Evolutionary conservation across 2,888 invertebrate genomes (phyloP), one percentile per base, ranked within the genome.

Genomic region (Andrena chrysosceles): DNA sequence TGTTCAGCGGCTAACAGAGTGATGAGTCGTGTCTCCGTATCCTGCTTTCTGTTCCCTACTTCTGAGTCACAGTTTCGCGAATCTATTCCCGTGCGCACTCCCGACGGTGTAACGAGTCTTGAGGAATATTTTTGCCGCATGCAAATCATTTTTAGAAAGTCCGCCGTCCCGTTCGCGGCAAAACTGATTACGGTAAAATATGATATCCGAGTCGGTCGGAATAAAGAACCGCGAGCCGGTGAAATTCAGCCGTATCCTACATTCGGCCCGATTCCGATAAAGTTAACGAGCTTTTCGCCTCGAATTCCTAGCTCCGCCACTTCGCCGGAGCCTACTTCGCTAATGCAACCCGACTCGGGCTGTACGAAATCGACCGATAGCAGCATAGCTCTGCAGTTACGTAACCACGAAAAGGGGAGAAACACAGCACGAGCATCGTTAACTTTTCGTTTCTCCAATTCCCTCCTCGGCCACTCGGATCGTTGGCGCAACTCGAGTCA

Each of bases 101-200:
- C 8, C 26, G 59, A 13, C 63, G 63, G 48, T 49, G 64, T 56
- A 64, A 10, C 52, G 29, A 35, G 52, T 20, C 23, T 48, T 5
- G 29, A n/a, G 35, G 48, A 49, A 60, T 77, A 77, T 70, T 77
- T 66, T 52, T 66, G 6, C 52, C 56, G 20, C 69, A 70, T 79
- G 78, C 80, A 81, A 72, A 81, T 78, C 54, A 78, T 78, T 81
- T 76, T 81, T 81, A 81, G 80, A 81, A 81, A 81, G 80, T 74
- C 42, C 56, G 31, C 20, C 52, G 60, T 67, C 60, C 23, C 4
- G 31, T 60, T 59, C 59, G 29, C 35, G 54, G 54, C 62, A 81
- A 63, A 81, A 78, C 72, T 72, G 72, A 81, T 78, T 63, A 56
- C 80, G 56, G 78, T 71, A 56, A 72, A 77, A 68, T 78, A 78